These are phyloP conservation scores for Bombus picipes DNA, from an alignment of 1,140 invertebrate genomes.

Conservation along the genomic window DNA sequence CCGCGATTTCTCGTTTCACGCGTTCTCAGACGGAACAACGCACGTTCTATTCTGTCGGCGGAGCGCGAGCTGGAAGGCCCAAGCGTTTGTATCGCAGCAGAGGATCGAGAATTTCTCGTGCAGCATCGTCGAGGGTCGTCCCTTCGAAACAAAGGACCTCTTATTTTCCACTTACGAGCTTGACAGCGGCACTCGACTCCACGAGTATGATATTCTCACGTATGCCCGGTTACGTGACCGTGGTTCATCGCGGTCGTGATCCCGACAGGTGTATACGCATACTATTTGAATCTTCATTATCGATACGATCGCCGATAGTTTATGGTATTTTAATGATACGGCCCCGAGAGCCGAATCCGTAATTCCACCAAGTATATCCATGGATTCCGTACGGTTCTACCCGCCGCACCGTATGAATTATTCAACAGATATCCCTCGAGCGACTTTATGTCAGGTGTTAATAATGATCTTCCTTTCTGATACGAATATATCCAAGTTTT, in stretches of 20 bases:
- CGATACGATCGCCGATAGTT: conserved; percentile 39
- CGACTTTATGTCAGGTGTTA: conserved; percentile 18
- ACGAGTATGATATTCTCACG: conserved; percentile 71
- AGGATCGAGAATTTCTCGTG: conserved; percentile 69
- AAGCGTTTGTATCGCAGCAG: conserved; percentile 53
- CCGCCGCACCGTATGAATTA: background rate
- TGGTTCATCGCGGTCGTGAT: conserved; percentile 65
- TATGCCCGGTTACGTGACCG: conserved; percentile 72
- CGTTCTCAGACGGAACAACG: conserved; percentile 58
- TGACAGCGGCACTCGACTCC: conserved; percentile 64
- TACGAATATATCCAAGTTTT: background rate
- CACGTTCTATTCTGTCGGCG: conserved; percentile 56
- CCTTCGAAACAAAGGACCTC: conserved; percentile 75
- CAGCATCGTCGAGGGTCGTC: conserved; percentile 62
- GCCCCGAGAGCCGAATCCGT: background rate
- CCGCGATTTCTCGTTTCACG: conserved; percentile 54
- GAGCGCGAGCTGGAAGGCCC: background rate
- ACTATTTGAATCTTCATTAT: conserved; percentile 18
- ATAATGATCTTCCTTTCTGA: background rate
- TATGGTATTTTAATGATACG: conserved; percentile 41
- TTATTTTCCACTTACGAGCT: conserved; percentile 78
- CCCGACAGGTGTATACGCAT: conserved; percentile 74
- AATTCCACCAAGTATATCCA: background rate
- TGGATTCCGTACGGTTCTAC: background rate
- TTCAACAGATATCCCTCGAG: conserved; percentile 5